Evolutionary conservation across 1,140 invertebrate genomes (phyloP).

Genomic region (Procambarus clarkii): DNA sequence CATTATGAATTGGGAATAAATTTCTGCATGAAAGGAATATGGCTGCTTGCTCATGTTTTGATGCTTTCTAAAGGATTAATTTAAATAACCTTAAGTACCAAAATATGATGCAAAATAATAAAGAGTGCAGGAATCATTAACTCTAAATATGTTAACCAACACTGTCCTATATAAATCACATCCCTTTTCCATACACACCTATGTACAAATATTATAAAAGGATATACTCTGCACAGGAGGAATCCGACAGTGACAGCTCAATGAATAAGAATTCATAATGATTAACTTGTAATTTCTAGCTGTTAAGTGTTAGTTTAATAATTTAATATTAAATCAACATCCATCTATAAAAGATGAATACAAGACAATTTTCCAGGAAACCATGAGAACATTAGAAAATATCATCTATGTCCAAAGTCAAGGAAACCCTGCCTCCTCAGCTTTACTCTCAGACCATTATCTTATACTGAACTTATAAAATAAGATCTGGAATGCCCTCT

Average conservation of each 20-base stretch:
- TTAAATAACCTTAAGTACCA: conserved; percentile 52
- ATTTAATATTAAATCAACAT: conserved; percentile 26
- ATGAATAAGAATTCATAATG: conserved; percentile 17
- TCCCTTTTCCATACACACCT: conserved; percentile 54
- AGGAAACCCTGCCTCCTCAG: background rate
- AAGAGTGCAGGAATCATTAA: conserved; percentile 32
- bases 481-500: conserved; percentile 60
- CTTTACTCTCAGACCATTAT: conserved; percentile 6
- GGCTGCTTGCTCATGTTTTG: conserved; percentile 4
- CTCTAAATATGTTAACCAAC: conserved; percentile 50
- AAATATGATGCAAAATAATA: conserved; percentile 45
- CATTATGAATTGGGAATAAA: conserved; percentile 21
- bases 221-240: conserved; percentile 27
- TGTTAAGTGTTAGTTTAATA: conserved; percentile 32
- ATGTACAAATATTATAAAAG: conserved; percentile 56
- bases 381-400: conserved; percentile 36
- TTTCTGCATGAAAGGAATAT: conserved; percentile 25
- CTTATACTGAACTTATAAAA: background rate
- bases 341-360: conserved; percentile 22
- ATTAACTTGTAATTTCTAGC: background rate
- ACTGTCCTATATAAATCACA: conserved; percentile 48
- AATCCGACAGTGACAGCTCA: conserved; percentile 54
- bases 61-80: conserved; percentile 18
- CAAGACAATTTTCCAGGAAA: conserved; percentile 32
- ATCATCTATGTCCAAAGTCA: conserved; percentile 2